Base-by-base conservation (phyloP, 2,797 vertebrate species). In the Psittacula derbiana region DNA sequence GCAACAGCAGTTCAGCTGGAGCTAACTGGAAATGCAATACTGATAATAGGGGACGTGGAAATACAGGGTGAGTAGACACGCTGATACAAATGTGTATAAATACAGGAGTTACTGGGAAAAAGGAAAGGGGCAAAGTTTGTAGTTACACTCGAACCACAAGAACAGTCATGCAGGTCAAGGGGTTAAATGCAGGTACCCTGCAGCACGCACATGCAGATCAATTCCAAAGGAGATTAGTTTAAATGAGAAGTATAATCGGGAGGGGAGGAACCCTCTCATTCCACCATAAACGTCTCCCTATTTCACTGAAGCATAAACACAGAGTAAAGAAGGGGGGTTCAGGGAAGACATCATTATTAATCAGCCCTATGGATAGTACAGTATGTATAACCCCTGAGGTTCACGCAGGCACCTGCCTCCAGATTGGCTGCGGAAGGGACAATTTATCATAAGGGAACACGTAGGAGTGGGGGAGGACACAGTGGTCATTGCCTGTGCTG, bases 371-470 rank as follows among this genome's bases (percentile, higher is more conserved):
- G 89, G 93, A 95, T 52, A 89, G 83, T 85, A 86, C 75, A 95
- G 96, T 89, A 85, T 76, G 79, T 60, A 90, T 95, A 97, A 96
- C 95, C 96, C 88, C 92, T 43, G 86, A 95, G 96, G 97, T 94
- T 95, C 97, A 96, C 73, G 88, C 93, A 96, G 95, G 93, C 96
- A 97, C 95, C 95, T 98, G 96, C 93, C 96, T 97, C 96, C 95
- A 95, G 91, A 93, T 76, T 84, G 95, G 93, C 88, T 86, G 86
- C 0, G 3, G 86, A 86, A 76, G 86, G 96, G 95, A 97, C 96
- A 95, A 97, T 98, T 97, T 93, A 98, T 98, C 97, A 97, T 91
- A 95, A 95, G 75, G 70, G 95, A 97, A 94, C 93, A 92, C 7
- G 93, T 91, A 97, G 97, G 94, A 93, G 92, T 81, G 28, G 88